A percentile compares a stretch with the other conserved stretches of the same genome.
phyloP scores from a whole-genome alignment of 2,888 invertebrate genomes.

The Urechis unicinctus region DNA sequence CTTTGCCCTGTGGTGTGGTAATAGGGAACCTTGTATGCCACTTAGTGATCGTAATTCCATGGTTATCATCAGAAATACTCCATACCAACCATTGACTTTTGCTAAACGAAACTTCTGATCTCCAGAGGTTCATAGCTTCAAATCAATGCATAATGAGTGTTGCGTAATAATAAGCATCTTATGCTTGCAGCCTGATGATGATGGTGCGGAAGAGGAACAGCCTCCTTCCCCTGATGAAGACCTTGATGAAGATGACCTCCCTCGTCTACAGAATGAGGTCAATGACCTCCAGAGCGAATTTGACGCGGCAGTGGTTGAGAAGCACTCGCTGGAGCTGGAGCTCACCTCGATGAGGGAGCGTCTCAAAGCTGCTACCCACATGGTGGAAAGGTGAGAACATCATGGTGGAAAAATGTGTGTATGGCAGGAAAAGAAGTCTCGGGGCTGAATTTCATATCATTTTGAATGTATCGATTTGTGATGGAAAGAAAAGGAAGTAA shows the following conservation, averaged over 20 bases:
- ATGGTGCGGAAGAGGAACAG: slow-evolving; percentile 12
- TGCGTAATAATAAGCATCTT: too few relatives aligned
- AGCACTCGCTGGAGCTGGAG: slow-evolving; percentile 46
- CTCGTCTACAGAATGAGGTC: slow-evolving; percentile 39
- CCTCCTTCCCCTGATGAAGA: slow-evolving; percentile 34
- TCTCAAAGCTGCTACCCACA: slow-evolving; percentile 42
- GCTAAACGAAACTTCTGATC: neutral
- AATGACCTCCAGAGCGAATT: slow-evolving; percentile 41
- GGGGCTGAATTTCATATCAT: neutral
- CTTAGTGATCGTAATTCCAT: too few relatives aligned
- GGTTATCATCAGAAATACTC: too few relatives aligned
- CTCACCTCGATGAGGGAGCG: slow-evolving; percentile 47
- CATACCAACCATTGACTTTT: too few relatives aligned
- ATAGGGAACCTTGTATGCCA: too few relatives aligned
- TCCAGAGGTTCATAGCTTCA: too few relatives aligned
- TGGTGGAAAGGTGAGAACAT: slow-evolving; percentile 22
- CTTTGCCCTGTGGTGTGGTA: too few relatives aligned
- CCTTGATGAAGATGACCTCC: slow-evolving; percentile 40
- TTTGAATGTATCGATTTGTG: neutral
- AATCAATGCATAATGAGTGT: too few relatives aligned
- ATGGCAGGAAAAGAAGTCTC: too few relatives aligned
- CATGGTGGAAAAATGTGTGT: too few relatives aligned
- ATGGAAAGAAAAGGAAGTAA: too few relatives aligned
- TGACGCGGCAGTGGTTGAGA: slow-evolving; percentile 46
- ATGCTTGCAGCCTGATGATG: neutral